Percentiles rank a stretch among this genome's conserved stretches.
Evolutionary conservation across 1,140 invertebrate species (phyloP).

Genomic region (Hypothenemus hampei): DNA sequence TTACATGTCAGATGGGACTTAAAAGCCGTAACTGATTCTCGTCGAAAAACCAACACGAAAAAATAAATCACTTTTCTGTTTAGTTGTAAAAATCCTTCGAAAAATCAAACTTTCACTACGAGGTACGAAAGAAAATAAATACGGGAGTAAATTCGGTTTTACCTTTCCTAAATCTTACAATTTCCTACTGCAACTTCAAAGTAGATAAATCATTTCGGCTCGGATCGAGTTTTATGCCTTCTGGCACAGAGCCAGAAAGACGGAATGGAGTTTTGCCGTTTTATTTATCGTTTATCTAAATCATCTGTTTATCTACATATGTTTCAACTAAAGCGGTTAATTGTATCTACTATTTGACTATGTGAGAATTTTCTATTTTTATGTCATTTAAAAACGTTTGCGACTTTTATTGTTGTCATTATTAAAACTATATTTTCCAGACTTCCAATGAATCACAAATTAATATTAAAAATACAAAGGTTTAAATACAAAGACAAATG

Average conservation of each 20-base stretch:
- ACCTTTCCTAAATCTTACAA: conserved; percentile 17
- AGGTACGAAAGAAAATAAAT: conserved; percentile 14
- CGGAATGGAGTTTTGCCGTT: conserved; percentile 14
- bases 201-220: conserved; percentile 15
- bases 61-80: conserved; percentile 14
- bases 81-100: conserved; percentile 11
- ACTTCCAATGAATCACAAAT: too few species aligned
- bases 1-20: too few species aligned
- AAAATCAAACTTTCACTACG: conserved; percentile 12
- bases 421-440: too few species aligned
- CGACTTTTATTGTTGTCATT: too few species aligned
- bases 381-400: too few species aligned
- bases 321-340: conserved; percentile 3
- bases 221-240: conserved; percentile 13
- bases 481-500: too few species aligned
- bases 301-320: conserved; percentile 13
- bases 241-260: conserved; percentile 10
- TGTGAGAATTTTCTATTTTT: too few species aligned
- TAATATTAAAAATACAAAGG: too few species aligned
- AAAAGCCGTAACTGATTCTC: not conserved
- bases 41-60: conserved; percentile 2
- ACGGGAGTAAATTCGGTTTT: conserved; percentile 13
- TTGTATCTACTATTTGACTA: conserved; percentile 3
- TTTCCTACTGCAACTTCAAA: conserved; percentile 19
- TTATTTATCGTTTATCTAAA: conserved; percentile 19